Evolutionary conservation across 2,113 vertebrate genomes (phyloP).

Genomic region (Cebus imitator): DNA sequence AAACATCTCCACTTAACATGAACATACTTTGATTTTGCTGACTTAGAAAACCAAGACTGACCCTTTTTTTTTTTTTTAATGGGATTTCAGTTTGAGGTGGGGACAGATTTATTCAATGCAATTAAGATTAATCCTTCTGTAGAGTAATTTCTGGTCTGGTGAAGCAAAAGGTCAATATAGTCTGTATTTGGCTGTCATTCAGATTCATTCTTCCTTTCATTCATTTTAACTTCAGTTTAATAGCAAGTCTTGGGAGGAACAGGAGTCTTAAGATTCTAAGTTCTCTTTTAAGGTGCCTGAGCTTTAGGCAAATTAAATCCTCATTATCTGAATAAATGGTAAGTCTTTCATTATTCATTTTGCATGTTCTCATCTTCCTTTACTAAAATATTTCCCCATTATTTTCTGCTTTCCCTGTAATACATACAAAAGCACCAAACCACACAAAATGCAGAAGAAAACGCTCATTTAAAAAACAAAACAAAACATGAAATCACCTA

Average conservation of each 20-base stretch:
- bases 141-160: not conserved
- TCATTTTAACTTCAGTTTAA: slow-evolving; percentile 46
- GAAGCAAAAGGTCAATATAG: slow-evolving; percentile 28
- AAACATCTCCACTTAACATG: slow-evolving; percentile 10
- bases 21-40: slow-evolving; percentile 34
- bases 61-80: not conserved
- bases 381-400: slow-evolving; percentile 37
- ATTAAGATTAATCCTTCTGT: not conserved
- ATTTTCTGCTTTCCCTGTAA: slow-evolving; percentile 39
- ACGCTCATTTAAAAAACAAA: not conserved
- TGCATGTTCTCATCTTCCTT: not conserved
- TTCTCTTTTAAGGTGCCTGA: slow-evolving; percentile 17
- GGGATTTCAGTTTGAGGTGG: not conserved
- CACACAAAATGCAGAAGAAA: slow-evolving; percentile 26
- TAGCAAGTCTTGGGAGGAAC: not conserved
- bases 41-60: slow-evolving; percentile 33
- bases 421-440: slow-evolving; percentile 15
- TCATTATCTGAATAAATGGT: slow-evolving; percentile 3
- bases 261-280: not conserved
- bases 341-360: slow-evolving; percentile 43
- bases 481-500: slow-evolving; percentile 38
- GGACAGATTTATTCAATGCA: not conserved
- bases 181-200: not conserved
- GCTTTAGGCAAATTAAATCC: slow-evolving; percentile 35
- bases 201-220: not conserved